Conservation (phyloP, 2,113 vertebrate species). For the Sturnira hondurensis region DNA sequence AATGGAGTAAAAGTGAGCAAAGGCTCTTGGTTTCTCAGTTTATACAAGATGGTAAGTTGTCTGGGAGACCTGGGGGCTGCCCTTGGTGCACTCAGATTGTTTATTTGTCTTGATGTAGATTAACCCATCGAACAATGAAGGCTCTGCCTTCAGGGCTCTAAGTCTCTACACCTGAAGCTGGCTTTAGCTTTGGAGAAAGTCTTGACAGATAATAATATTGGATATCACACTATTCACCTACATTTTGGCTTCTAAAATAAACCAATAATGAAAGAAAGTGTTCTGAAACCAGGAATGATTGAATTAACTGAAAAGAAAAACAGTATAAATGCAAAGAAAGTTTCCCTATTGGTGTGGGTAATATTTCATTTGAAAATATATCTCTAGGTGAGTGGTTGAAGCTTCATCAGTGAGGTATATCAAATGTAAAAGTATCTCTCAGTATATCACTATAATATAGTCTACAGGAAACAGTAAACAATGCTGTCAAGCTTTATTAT, state of each 20-base stretch:
- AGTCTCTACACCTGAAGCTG: neutral
- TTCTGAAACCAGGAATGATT: neutral
- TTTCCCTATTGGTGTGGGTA: neutral
- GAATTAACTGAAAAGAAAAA: neutral
- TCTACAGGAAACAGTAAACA: neutral
- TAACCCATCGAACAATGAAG: neutral
- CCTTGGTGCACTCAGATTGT: neutral
- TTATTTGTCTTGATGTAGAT: neutral
- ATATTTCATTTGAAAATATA: conserved; percentile 28
- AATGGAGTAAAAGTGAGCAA: neutral
- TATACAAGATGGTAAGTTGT: neutral
- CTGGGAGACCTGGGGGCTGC: neutral
- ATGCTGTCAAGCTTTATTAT: neutral
- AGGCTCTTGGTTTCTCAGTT: neutral
- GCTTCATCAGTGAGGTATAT: neutral
- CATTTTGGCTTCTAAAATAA: neutral
- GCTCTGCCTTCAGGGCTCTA: neutral
- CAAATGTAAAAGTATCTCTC: conserved; percentile 14
- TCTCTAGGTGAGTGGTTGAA: neutral
- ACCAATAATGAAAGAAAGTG: neutral
- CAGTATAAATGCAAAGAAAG: conserved; percentile 19
- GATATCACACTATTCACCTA: neutral
- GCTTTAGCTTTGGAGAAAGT: neutral
- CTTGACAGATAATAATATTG: neutral
- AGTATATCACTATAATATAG: neutral